Evolutionary conservation across 2,888 invertebrate species (phyloP), one percentile per base, ranked within the genome.

Genomic region (Leptinotarsa rubiginosa): DNA sequence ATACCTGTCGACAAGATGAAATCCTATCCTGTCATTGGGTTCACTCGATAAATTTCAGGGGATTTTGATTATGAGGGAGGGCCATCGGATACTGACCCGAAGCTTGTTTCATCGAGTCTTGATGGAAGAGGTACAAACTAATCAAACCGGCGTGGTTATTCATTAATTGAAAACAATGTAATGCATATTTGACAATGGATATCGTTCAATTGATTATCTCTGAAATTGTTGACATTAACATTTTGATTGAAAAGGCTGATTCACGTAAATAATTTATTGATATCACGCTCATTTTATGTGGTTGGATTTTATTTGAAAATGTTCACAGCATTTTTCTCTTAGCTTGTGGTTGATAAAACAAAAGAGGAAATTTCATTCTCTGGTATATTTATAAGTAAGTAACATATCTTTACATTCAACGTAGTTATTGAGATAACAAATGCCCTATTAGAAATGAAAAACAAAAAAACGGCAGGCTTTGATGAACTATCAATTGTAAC

Each of bases 1-100:
- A 62, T 62, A 62, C 62, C 41, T 62, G 62, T 31, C 31, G 62
- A 62, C 62, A 41, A 62, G 62, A 62, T 62, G 62, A 62, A 62
- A 62, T 62, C 62, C 41, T 10, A 62, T 31, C 62, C 62, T 62
- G 62, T 62, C 31, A 62, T n/a, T 62, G n/a, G 31, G 41, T 13
- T 41, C 41, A 41, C 41, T 25, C 25, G 31, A 56, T 56, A 20
- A 56, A 20, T 56, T 20, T 56, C 56, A 16, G 25, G 31, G 59
- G 62, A n/a, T 62, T 62, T 62, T 41, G 31, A 62, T 62, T 41
- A 62, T 25, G 31, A 41, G 41, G 62, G 10, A 41, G 41, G 41
- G 41, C 31, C 12, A 18, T 62, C 41, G 31, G 7, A 41, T 62
- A 22, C 5, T 59, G 31, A 62, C 41, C 41, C 31, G 1, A 4